phyloP scores from a whole-genome alignment of 2,113 vertebrate species.

The Daubentonia madagascariensis region DNA sequence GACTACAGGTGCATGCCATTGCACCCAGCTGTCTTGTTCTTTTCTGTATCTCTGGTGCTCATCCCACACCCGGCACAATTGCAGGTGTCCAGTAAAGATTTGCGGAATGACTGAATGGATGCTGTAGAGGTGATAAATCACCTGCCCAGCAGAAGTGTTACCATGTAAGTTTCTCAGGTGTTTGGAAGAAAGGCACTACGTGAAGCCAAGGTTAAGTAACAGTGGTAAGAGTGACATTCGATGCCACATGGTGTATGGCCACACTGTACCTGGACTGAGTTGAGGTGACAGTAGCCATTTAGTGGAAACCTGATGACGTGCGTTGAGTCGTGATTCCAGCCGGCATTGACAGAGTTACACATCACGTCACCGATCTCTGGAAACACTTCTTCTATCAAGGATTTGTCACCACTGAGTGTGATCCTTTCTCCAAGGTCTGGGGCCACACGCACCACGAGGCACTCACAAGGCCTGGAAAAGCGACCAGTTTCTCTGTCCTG shows the following conservation, averaged over 20 bases:
- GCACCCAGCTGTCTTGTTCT: neutral
- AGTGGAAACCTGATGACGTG: constrained; percentile 94
- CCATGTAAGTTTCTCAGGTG: neutral
- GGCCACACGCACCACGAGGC: constrained; percentile 92
- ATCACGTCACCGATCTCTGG: constrained; percentile 92
- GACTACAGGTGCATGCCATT: neutral
- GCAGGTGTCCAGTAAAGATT: neutral
- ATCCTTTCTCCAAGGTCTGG: constrained; percentile 94
- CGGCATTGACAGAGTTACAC: constrained; percentile 90
- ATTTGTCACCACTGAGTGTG: constrained; percentile 90
- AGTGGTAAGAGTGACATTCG: neutral
- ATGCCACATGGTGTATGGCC: accelerated
- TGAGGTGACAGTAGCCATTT: constrained; percentile 94
- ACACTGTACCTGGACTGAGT: constrained; percentile 94
- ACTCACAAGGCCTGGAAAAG: constrained; percentile 89
- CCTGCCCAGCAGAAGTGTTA: neutral
- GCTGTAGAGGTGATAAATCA: neutral
- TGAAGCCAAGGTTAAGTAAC: neutral
- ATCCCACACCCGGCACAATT: neutral
- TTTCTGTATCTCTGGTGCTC: neutral
- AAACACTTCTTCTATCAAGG: constrained; percentile 94
- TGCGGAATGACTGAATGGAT: neutral
- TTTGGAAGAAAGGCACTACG: neutral
- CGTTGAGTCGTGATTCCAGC: constrained; percentile 91
- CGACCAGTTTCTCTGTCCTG: constrained; percentile 87